These are phyloP conservation scores for Allygus modestus DNA, from an alignment of 2,888 invertebrate genomes.

Conservation along the genomic window DNA sequence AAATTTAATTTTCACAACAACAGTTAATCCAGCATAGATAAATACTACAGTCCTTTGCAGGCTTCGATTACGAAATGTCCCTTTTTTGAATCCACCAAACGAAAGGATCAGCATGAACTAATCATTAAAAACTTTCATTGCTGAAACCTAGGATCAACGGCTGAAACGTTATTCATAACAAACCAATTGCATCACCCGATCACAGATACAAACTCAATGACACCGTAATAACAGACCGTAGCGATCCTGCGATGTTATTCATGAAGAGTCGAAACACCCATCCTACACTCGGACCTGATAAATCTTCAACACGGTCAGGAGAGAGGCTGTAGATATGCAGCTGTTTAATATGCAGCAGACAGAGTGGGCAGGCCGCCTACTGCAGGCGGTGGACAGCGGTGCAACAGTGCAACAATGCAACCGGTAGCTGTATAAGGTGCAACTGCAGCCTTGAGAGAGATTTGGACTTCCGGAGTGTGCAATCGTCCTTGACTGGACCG, in stretches of 20 bases:
- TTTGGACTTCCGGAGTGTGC: not conserved
- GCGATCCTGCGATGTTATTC: not conserved
- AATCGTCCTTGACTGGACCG: not conserved
- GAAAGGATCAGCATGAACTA: too few species aligned
- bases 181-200: too few species aligned
- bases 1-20: too few species aligned
- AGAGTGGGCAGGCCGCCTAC: conserved; percentile 1
- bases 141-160: too few species aligned
- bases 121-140: too few species aligned
- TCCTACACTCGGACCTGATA: not conserved
- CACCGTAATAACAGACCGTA: not conserved
- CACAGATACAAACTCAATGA: not conserved
- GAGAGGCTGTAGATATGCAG: not conserved
- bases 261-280: not conserved
- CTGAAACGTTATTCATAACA: too few species aligned
- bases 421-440: not conserved
- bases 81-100: too few species aligned
- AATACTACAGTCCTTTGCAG: too few species aligned
- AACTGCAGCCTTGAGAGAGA: not conserved
- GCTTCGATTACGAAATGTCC: too few species aligned
- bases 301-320: not conserved
- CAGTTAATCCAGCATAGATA: too few species aligned
- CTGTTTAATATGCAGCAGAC: conserved; percentile 26
- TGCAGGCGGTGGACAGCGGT: not conserved
- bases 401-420: conserved; percentile 7